Base-by-base conservation (phyloP, 2,888 invertebrate species). In the Cybosia mesomella region DNA sequence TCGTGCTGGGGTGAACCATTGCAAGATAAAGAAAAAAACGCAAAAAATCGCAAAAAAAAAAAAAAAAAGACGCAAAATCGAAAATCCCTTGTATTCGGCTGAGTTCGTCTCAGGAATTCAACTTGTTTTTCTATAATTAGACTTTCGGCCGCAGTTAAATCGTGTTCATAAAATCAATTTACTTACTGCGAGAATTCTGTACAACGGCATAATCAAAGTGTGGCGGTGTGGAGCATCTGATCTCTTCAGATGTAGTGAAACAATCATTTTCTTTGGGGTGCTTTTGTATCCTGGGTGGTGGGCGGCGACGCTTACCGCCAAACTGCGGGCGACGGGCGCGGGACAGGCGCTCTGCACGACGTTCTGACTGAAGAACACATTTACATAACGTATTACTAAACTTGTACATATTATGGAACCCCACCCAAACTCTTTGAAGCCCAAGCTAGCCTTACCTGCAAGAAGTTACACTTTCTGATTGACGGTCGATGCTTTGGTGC, bases 241-340 rank as follows among this genome's bases (percentile, higher is more conserved):
- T 82, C 11, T 92, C 93, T 64, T 92, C 93, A 59, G 85, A 79
- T 43, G 86, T 85, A 54, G 82, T 84, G 75, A 82, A 85, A 83
- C 86, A 88, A 62, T 93, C 94, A 75, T 92, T 92, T 69, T 94
- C 94, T 75, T 93, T 94, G 32, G 93, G 92, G 66, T 88, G 89
- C 70, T 89, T 90, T 66, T 87, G 87, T 61, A 86, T 78, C 68
- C 92, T 85, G 69, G 88, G 86, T 28, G 89, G 89, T 2, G 92
- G 87, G 43, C 94, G 93, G 66, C 91, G 88, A 58, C 90, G 83
- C 79, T 94, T 92, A 69, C 89, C 92, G 53, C 91, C 92, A 72
- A 89, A 86, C 76, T 94, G 94, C 10, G 92, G 93, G 18, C 93
- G 91, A 57, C 94, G 92, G 64, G 93, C 94, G 75, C 92, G 94